Evolutionary conservation across 2,888 invertebrate genomes (phyloP), one percentile per base, ranked within the genome.

Genomic region (Drosophila anomelani): DNA sequence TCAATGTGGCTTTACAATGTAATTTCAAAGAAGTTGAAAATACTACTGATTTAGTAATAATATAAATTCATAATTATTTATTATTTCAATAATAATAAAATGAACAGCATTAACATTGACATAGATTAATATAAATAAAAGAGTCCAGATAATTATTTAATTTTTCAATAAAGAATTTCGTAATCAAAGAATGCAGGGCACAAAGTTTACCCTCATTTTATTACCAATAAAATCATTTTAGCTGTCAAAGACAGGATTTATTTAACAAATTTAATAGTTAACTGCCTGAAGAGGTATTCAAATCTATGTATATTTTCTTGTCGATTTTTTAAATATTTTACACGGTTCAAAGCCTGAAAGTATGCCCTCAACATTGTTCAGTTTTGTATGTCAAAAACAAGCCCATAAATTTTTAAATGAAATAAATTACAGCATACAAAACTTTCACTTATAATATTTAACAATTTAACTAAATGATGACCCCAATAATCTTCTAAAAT

Each of bases 271-370:
- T 10, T 0, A 12, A 29, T 17, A 47, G 6, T 4, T 17, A 10
- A 4, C 4, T 1, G 1, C 1, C 4, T 32, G 4, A 5, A 12
- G 1, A 20, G 20, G 32, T 13, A 49, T 32, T 17, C 17, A 5
- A 4, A n/a, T 1, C 9, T 10, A 9, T 12, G 29, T 6, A 17
- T 17, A 6, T 49, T 44, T 23, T 7, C 0, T 1, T 7, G 8
- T 10, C 0, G n/a, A 20, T 1, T 34, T 20, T 51, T 51, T 0
- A 15, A 51, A 51, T 15, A 51, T 34, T 23, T 51, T 20, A 51
- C 51, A 7, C 4, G 12, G 20, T 23, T 49, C 6, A 15, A 26
- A 17, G 17, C 63, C 63, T 15, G 9, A 41, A 63, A 61, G 63
- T 41, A 62, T 63, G 34, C 62, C 1, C 1, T 7, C 0, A 12